Conservation (phyloP, 1,140 invertebrate genomes). For the Manduca sexta region DNA sequence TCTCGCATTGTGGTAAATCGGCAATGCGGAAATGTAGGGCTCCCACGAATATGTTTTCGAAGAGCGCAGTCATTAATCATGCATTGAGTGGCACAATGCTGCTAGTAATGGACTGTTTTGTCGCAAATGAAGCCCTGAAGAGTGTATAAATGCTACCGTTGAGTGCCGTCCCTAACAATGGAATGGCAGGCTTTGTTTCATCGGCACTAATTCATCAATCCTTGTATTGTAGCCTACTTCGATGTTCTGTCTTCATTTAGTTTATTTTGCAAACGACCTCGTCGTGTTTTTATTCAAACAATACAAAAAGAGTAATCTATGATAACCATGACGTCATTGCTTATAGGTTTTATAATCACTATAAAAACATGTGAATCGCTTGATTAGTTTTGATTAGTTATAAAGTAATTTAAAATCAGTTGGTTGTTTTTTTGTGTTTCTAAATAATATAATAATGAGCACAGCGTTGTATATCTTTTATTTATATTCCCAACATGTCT, state of each 20-base stretch:
- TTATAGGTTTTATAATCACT: too few relatives aligned
- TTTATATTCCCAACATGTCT: too few relatives aligned
- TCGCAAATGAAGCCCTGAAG: constrained; percentile 17
- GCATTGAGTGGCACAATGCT: constrained; percentile 54
- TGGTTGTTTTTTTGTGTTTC: too few relatives aligned
- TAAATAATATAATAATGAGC: too few relatives aligned
- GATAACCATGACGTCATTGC: too few relatives aligned
- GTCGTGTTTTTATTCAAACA: not conserved
- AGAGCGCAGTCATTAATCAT: constrained; percentile 59
- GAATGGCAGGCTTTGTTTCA: constrained; percentile 26
- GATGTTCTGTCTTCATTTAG: too few relatives aligned
- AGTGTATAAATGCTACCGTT: constrained; percentile 27
- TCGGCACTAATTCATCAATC: constrained; percentile 26
- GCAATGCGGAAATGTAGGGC: constrained; percentile 28
- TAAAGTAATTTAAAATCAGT: too few relatives aligned
- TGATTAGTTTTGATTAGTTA: too few relatives aligned
- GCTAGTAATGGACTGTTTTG: constrained; percentile 18
- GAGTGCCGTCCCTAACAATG: constrained; percentile 27
- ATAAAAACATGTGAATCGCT: too few relatives aligned
- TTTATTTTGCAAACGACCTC: not conserved
- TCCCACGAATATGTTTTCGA: constrained; percentile 65
- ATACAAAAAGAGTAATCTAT: too few relatives aligned
- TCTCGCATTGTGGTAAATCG: constrained; percentile 40
- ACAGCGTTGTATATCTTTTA: too few relatives aligned
- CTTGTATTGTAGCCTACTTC: not conserved